Conservation (phyloP, 2,888 invertebrate genomes). For the Lysandra bellargus region DNA sequence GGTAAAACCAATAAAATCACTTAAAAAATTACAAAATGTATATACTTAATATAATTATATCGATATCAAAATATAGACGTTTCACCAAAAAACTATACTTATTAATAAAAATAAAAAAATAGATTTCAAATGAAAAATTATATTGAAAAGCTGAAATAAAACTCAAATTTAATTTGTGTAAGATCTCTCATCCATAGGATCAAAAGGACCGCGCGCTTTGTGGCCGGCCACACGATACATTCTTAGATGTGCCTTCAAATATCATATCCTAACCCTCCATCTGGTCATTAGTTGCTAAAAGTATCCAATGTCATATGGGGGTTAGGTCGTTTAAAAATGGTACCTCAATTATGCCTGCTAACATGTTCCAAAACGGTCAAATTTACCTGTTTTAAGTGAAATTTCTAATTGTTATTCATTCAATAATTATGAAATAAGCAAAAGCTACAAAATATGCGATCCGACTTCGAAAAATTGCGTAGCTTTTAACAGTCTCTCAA, state of each 20-base stretch:
- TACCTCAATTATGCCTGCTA: neutral
- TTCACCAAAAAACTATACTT: no score
- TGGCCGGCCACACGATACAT: slow-evolving; percentile 74
- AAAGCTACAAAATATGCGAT: no score
- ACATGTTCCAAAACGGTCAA: neutral
- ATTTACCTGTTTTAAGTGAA: neutral
- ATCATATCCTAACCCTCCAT: slow-evolving; percentile 63
- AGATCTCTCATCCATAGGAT: slow-evolving; percentile 58
- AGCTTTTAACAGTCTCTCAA: no score
- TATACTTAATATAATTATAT: no score
- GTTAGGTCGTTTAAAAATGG: neutral
- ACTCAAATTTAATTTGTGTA: slow-evolving; percentile 48
- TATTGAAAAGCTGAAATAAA: neutral
- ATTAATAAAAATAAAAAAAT: neutral
- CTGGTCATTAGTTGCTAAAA: slow-evolving; percentile 47
- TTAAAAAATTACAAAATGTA: no score
- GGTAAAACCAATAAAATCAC: no score
- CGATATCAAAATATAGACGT: no score
- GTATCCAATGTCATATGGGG: slow-evolving; percentile 45
- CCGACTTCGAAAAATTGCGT: no score
- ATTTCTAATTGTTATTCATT: no score
- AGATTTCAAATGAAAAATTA: neutral
- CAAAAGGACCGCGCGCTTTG: slow-evolving; percentile 74
- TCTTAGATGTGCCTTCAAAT: slow-evolving; percentile 77
- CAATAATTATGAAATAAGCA: no score